Percentiles rank a stretch among this genome's conserved stretches.
Conservation (phyloP, 2,113 vertebrate species). For the Hippocampus abdominalis region DNA sequence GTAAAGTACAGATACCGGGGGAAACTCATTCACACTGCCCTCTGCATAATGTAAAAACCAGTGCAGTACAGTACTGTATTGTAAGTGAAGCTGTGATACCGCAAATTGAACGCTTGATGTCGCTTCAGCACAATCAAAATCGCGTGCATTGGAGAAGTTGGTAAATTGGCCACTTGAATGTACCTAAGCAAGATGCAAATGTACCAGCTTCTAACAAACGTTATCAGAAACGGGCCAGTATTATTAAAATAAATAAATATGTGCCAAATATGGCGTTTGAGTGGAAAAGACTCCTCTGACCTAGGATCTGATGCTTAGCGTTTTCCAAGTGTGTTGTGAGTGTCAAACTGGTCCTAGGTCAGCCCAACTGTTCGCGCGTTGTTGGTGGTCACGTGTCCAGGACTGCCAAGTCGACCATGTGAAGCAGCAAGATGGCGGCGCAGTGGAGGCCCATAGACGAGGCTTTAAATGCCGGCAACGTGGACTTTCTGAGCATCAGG, state of each 20-base stretch:
- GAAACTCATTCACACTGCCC: too few species aligned
- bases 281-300: slow-evolving; percentile 12
- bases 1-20: too few species aligned
- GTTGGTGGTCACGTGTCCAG: slow-evolving; percentile 60
- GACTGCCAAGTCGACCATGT: slow-evolving; percentile 55
- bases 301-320: background rate
- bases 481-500: slow-evolving; percentile 25
- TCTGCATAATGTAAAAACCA: too few species aligned
- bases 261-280: background rate
- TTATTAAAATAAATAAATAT: background rate
- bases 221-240: background rate
- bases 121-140: slow-evolving; percentile 3
- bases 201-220: background rate
- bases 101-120: slow-evolving; percentile 18
- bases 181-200: background rate
- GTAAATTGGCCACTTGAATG: background rate
- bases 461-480: slow-evolving; percentile 55
- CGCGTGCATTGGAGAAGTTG: background rate
- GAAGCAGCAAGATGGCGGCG: slow-evolving; percentile 74
- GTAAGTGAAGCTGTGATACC: background rate
- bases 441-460: slow-evolving; percentile 54
- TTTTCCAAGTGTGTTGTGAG: fast-evolving
- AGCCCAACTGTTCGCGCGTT: background rate
- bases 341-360: slow-evolving; percentile 34
- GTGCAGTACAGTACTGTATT: background rate